Conservation (phyloP, 2,113 vertebrate genomes). For the Megaleporinus macrocephalus region DNA sequence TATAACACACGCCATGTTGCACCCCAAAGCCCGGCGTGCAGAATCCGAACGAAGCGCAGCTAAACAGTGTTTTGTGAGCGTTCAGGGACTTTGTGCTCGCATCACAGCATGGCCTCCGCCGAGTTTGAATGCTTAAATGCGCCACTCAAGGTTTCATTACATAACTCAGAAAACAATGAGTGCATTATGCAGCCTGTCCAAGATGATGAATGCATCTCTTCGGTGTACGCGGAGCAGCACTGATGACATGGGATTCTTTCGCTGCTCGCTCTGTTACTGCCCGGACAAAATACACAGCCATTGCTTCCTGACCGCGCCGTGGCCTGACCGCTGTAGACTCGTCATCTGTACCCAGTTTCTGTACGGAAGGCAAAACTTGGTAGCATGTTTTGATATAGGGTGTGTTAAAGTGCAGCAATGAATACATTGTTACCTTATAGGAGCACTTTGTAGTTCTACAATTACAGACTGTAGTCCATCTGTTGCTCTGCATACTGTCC, state of each 20-base stretch:
- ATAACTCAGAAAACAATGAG: slow-evolving; percentile 43
- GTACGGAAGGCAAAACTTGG: background rate
- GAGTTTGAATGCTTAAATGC: slow-evolving; percentile 42
- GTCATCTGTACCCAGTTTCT: background rate
- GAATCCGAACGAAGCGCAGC: slow-evolving; percentile 4
- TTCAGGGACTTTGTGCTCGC: slow-evolving; percentile 30
- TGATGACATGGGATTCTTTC: slow-evolving; percentile 19
- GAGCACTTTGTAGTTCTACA: too few relatives aligned
- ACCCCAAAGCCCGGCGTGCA: background rate
- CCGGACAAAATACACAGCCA: slow-evolving; percentile 9
- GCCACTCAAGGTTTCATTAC: slow-evolving; percentile 46
- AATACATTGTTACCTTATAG: too few relatives aligned
- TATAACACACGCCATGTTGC: background rate
- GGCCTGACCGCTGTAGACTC: background rate
- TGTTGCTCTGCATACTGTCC: too few relatives aligned
- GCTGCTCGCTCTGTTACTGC: slow-evolving; percentile 1
- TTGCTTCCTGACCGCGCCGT: background rate
- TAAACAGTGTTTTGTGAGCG: slow-evolving; percentile 6
- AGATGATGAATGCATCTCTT: slow-evolving; percentile 39
- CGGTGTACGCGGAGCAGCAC: background rate
- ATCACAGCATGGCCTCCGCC: slow-evolving; percentile 33
- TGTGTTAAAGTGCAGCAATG: too few relatives aligned
- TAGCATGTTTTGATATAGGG: background rate
- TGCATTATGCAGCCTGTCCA: slow-evolving; percentile 37
- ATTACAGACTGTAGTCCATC: too few relatives aligned